Percentiles rank a stretch among this genome's conserved stretches.
phyloP scores from a whole-genome alignment of 2,797 vertebrate species.

The Hippocampus kuda region DNA sequence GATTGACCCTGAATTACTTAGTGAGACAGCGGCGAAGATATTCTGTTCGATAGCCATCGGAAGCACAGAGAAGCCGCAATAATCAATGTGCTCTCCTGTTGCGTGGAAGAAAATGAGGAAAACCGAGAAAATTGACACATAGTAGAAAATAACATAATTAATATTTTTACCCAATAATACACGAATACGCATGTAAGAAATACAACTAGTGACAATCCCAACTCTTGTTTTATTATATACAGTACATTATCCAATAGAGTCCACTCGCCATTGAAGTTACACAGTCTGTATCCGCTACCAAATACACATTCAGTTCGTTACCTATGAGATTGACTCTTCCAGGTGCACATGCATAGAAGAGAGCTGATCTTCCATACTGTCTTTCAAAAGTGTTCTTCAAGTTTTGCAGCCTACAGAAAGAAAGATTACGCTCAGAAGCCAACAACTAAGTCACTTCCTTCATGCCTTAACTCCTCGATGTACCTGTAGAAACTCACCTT shows the following conservation, averaged over 20 bases:
- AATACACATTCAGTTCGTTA: slow-evolving; percentile 46
- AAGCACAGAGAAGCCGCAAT: slow-evolving; percentile 94
- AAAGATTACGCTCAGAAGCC: neutral
- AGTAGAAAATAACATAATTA: neutral
- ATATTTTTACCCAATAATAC: neutral
- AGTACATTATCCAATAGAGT: neutral
- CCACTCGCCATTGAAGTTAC: neutral
- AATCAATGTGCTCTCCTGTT: slow-evolving; percentile 94
- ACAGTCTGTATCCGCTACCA: neutral
- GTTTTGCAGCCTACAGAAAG: slow-evolving; percentile 75
- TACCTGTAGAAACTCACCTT: slow-evolving; percentile 46
- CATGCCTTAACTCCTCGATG: neutral
- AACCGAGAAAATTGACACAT: neutral
- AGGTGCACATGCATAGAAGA: slow-evolving; percentile 87
- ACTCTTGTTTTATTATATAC: neutral
- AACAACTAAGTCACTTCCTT: neutral
- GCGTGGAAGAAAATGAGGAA: neutral
- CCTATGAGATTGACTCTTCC: slow-evolving; percentile 97
- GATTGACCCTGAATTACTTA: slow-evolving; percentile 68
- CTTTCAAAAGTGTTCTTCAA: slow-evolving; percentile 77
- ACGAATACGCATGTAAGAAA: neutral
- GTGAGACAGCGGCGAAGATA: slow-evolving; percentile 83
- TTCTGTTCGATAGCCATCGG: slow-evolving; percentile 96
- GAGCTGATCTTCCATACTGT: slow-evolving; percentile 79
- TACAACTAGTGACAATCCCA: neutral